Evolutionary conservation across 2,113 vertebrate genomes (phyloP), one percentile per base, ranked within the genome.

Genomic region (Tetrao urogallus): DNA sequence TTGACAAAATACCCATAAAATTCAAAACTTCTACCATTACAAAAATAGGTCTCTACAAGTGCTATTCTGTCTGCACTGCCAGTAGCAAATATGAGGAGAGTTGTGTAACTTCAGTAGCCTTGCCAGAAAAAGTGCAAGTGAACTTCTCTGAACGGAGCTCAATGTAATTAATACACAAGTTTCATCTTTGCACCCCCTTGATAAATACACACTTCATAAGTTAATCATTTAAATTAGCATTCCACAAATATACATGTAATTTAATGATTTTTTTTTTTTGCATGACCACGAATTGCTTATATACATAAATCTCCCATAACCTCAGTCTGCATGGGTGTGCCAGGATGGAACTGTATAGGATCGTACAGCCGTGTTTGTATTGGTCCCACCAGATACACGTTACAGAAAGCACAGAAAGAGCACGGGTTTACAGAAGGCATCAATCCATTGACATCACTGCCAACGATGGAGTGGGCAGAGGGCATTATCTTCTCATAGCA

Each of bases 41-140:
- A 99, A 99, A 99, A 99, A 99, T 99, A 99, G 98, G 97, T 99
- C 98, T 99, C 98, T 99, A 99, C 98, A 98, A 99, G 98, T 98
- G 98, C 98, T 98, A 97, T 96, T 98, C 98, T 97, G 98, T 98
- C 98, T 92, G 97, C 91, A 67, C 97, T 96, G 96, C 97, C 98
- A 89, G 96, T 98, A 98, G 97, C 98, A 98, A 98, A 98, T 98
- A 96, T 86, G 96, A 98, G 65, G 98, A 98, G 98, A 98, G 98
- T 98, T 96, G 95, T 97, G 97, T 97, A 97, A 98, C 97, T 98
- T 98, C 97, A 98, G 98, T 98, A 98, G 98, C 98, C 98, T 98
- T 97, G 95, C 97, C 91, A 97, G 97, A 96, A 96, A 97, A 97
- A 97, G 96, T 94, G 95, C 96, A 98, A 96, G 97, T 98, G 97